Base-by-base conservation (phyloP, 2,113 vertebrate genomes). In the Scytalopus superciliaris region DNA sequence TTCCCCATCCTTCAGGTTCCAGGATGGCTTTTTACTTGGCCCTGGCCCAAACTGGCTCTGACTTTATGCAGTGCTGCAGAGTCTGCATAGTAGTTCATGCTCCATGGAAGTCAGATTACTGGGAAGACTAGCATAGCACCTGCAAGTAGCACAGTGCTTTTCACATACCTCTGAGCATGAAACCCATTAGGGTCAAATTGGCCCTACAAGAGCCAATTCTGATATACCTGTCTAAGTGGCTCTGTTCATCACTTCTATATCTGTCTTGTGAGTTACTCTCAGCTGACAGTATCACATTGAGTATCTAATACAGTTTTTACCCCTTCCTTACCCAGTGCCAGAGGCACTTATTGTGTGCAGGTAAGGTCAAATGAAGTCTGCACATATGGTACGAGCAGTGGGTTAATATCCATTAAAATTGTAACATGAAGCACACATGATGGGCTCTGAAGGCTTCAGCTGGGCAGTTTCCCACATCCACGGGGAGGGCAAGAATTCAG, bases 41-140 rank as follows among this genome's bases (percentile, higher is more conserved):
- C 67, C 49, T 64, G 47, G 27, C 52, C 39, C 86, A 56, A 64
- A 75, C 2, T 35, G 77, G 25, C 25, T 50, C 84, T 62, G 49
- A 70, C 30, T 89, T 69, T 15, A 50, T 0, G 0, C 0, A 0
- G n/a, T 23, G 22, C 42, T 87, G 67, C 69, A 82, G 39, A 78
- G 40, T 10, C 23, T 24, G 64, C 4, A 3, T 9, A 63, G 27
- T 7, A 56, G 67, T 17, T 89, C 28, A 39, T 45, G 33, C 31
- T 81, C 52, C 17, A 10, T 9, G 13, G 44, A 82, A 89, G 55
- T 63, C 59, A 47, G 50, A 63, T 84, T 57, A 64, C 31, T 31
- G n/a, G 49, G 57, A 76, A 87, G 74, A 76, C 64, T 68, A 70
- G 73, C 72, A 50, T 4, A 11, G 12, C 42, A 78, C 7, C 31